These are phyloP conservation scores for Adelosebastes latens DNA, from an alignment of 2,797 vertebrate species.

Conservation along the genomic window DNA sequence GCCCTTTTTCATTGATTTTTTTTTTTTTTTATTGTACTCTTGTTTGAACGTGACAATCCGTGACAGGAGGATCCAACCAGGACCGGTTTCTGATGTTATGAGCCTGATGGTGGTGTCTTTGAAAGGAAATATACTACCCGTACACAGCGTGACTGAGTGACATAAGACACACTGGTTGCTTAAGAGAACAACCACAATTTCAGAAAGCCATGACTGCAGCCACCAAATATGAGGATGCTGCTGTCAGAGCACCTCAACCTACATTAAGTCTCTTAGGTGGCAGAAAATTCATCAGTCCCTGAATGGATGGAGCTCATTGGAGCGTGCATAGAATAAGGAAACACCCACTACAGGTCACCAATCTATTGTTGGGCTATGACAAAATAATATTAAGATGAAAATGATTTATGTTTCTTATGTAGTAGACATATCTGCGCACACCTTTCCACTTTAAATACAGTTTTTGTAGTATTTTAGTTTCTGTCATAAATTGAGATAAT, in stretches of 20 bases:
- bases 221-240: slow-evolving; percentile 1
- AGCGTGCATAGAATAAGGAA: slow-evolving; percentile 7
- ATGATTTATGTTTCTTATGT: not conserved
- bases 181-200: slow-evolving; percentile 5
- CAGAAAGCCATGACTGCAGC: slow-evolving; percentile 5
- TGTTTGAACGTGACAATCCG: slow-evolving; percentile 55
- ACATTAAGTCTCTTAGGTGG: not conserved
- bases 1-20: slow-evolving; percentile 50
- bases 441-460: not conserved
- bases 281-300: slow-evolving; percentile 1
- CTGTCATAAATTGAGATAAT: not conserved
- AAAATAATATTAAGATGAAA: not conserved
- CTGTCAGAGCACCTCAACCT: not conserved
- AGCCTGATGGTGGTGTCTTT: slow-evolving; percentile 26
- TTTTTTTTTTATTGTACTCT: slow-evolving; percentile 27
- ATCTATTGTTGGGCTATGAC: not conserved
- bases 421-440: not conserved
- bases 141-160: slow-evolving; percentile 4
- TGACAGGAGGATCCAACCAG: slow-evolving; percentile 43
- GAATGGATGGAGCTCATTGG: not conserved
- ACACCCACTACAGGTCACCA: not conserved
- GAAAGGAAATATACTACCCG: slow-evolving; percentile 39
- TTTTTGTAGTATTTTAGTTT: not conserved
- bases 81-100: slow-evolving; percentile 36
- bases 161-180: not conserved